Conservation (phyloP, 2,888 invertebrate genomes). For the Hirudinaria manillensis region DNA sequence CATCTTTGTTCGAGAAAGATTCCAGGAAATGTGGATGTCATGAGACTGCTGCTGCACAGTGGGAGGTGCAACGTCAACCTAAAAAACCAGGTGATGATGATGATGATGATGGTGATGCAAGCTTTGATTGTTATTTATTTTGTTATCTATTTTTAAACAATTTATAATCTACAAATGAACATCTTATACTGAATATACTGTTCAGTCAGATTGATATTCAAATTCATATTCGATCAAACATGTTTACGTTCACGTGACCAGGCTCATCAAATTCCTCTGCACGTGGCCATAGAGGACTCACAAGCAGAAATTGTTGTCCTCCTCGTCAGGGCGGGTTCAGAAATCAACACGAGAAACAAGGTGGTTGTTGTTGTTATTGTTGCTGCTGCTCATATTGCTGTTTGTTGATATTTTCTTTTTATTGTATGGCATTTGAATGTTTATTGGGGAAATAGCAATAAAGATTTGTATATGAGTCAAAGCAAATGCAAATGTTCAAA, state of each 20-base stretch:
- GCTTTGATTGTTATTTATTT: slow-evolving; percentile 44
- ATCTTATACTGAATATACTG: too few species aligned
- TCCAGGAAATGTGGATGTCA: slow-evolving; percentile 76
- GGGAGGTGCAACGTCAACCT: slow-evolving; percentile 72
- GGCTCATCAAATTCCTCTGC: slow-evolving; percentile 67
- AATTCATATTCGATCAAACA: not conserved
- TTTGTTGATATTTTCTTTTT: too few species aligned
- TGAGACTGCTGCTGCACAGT: slow-evolving; percentile 76
- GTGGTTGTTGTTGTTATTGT: slow-evolving; percentile 53
- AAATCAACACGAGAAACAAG: slow-evolving; percentile 57
- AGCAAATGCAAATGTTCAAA: too few species aligned
- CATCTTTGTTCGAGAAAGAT: slow-evolving; percentile 97
- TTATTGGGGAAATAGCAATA: too few species aligned
- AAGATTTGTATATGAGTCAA: too few species aligned
- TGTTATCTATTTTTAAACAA: not conserved
- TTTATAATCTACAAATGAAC: too few species aligned
- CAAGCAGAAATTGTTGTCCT: slow-evolving; percentile 64
- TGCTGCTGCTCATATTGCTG: too few species aligned
- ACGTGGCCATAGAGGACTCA: slow-evolving; percentile 70
- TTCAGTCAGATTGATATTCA: too few species aligned
- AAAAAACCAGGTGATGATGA: slow-evolving; percentile 63
- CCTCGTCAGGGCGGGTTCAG: slow-evolving; percentile 55
- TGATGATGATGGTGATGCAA: too few species aligned
- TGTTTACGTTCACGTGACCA: not conserved
- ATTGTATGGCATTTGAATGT: too few species aligned